Base-by-base conservation (phyloP, 1,140 invertebrate genomes). In the Lordiphosa stackelbergi region DNA sequence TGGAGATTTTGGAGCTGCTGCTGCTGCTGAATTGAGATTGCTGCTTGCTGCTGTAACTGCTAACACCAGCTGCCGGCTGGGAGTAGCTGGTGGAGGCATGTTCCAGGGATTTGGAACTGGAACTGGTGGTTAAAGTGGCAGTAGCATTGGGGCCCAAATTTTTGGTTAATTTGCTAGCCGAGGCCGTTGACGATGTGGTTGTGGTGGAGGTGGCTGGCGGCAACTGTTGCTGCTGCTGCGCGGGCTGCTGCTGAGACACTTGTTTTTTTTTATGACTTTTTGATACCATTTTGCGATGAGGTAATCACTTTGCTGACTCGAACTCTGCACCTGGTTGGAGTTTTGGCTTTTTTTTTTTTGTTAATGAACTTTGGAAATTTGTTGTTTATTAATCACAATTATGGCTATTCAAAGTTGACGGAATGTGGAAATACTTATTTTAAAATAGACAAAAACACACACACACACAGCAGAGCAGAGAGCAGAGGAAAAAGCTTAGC, bases 211-310 rank as follows among this genome's bases (percentile, higher is more conserved):
- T 73, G 34, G 71, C 74, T 63, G 54, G 52, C 35, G 63, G 73
- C 57, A 60, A 49, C 43, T 59, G 60, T 6, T 58, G 51, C 31
- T 48, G 49, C 49, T 64, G 60, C 54, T 43, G 38, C 38, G 52
- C 46, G 1, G 16, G 16, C 19, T 19, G 22, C 22, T 55, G 53
- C 55, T 68, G 73, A 61, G 77, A 83, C 77, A 83, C 73, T 77
- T 86, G 73, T 70, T 85, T 85, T 66, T 85, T 86, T 77, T 85
- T 86, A 68, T 69, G 79, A 57, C 65, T 84, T 84, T 85, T 86
- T 70, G 84, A 86, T 68, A 86, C 84, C 84, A 86, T 86, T 86
- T 77, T 77, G 70, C 31, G 69, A 83, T 83, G 77, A 83, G 77
- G 77, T 83, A 83, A 83, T 83, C 77, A 64, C 61, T 53, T 83